Evolutionary conservation across 2,797 vertebrate species (phyloP).

Genomic region (Takifugu rubripes): DNA sequence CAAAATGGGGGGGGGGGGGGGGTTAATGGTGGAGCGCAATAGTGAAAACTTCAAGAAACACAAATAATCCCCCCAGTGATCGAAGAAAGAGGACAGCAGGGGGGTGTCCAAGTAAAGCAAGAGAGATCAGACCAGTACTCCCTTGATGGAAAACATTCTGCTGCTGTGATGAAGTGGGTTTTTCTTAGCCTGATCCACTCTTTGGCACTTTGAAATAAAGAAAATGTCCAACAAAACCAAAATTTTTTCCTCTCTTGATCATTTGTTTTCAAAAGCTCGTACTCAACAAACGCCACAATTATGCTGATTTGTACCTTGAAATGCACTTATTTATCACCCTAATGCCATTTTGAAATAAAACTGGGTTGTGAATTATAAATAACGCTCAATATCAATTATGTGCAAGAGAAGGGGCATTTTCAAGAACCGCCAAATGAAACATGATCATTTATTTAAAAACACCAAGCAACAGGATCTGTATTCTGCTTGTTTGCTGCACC

Average conservation of each 20-base stretch:
- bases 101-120: not conserved
- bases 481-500: constrained; percentile 44
- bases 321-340: not conserved
- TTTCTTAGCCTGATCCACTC: not conserved
- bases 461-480: constrained; percentile 40
- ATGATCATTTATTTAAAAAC: constrained; percentile 44
- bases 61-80: not conserved
- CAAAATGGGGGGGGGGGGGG: too few relatives aligned
- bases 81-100: not conserved
- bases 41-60: too few relatives aligned
- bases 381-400: not conserved
- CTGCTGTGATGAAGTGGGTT: not conserved
- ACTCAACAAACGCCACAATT: not conserved
- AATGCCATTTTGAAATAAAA: constrained; percentile 3
- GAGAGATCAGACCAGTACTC: not conserved
- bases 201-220: not conserved
- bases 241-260: too few relatives aligned
- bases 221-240: not conserved
- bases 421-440: constrained; percentile 29
- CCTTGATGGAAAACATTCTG: not conserved
- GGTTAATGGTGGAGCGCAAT: too few relatives aligned
- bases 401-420: constrained; percentile 1
- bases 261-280: not conserved
- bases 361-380: not conserved
- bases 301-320: not conserved